These are phyloP conservation scores for Lobophora halterata DNA, from an alignment of 2,888 invertebrate species.

Conservation along the genomic window DNA sequence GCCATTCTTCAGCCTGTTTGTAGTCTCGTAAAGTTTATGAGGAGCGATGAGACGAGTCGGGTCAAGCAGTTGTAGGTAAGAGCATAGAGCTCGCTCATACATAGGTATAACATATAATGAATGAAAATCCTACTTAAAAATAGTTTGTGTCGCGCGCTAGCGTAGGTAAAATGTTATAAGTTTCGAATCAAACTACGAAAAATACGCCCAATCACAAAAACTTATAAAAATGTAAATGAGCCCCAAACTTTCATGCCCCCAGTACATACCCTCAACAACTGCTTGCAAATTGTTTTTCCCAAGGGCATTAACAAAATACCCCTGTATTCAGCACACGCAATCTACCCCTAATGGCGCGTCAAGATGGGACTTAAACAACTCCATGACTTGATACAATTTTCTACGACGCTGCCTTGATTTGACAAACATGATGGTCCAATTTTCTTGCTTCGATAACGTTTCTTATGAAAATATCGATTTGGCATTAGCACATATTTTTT, in stretches of 20 bases:
- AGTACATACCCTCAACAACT: slow-evolving; percentile 28
- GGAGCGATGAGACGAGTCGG: slow-evolving; percentile 39
- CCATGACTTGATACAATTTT: slow-evolving; percentile 69
- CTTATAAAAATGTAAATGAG: slow-evolving; percentile 18
- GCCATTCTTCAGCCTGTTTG: slow-evolving; percentile 44
- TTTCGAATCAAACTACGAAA: slow-evolving; percentile 1
- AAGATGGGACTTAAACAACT: slow-evolving; percentile 61
- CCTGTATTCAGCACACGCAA: slow-evolving; percentile 65
- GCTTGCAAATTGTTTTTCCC: slow-evolving; percentile 67
- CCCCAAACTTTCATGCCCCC: slow-evolving; percentile 17
- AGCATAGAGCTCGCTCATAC: too few species aligned
- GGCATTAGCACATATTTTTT: too few species aligned
- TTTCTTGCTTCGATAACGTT: slow-evolving; percentile 22
- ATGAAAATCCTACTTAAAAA: too few species aligned
- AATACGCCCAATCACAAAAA: slow-evolving; percentile 7
- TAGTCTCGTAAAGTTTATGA: slow-evolving; percentile 55
- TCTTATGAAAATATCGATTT: slow-evolving; percentile 24
- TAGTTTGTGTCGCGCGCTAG: too few species aligned
- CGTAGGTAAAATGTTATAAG: too few species aligned
- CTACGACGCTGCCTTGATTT: slow-evolving; percentile 41
- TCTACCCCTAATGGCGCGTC: slow-evolving; percentile 72
- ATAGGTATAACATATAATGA: too few species aligned
- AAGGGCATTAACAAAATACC: slow-evolving; percentile 71
- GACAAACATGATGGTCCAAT: slow-evolving; percentile 36
- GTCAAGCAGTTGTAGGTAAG: slow-evolving; percentile 40